These are phyloP conservation scores for Cantharis lateralis DNA, from an alignment of 2,888 invertebrate species.

Conservation along the genomic window DNA sequence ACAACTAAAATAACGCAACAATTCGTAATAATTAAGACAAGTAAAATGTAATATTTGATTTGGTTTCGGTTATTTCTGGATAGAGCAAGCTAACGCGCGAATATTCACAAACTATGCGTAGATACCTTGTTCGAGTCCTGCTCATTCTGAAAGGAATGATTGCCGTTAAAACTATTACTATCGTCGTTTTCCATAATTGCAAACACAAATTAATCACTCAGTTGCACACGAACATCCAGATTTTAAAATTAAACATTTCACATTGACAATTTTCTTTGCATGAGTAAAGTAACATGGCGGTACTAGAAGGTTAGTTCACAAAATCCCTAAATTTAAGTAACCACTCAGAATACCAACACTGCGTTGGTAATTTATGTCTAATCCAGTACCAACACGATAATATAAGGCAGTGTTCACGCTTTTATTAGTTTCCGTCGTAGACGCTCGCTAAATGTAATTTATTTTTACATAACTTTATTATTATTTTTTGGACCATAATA, in stretches of 20 bases:
- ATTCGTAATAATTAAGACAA: background rate
- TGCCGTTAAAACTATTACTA: slow-evolving; percentile 44
- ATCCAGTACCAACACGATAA: background rate
- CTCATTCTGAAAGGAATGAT: slow-evolving; percentile 40
- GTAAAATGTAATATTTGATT: background rate
- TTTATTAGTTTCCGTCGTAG: too few species aligned
- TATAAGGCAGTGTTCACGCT: background rate
- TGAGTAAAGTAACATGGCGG: slow-evolving; percentile 56
- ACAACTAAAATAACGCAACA: background rate
- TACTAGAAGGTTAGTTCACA: slow-evolving; percentile 41
- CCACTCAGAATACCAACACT: background rate
- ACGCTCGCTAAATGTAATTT: too few species aligned
- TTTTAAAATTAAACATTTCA: slow-evolving; percentile 50
- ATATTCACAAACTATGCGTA: slow-evolving; percentile 42
- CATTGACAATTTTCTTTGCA: slow-evolving; percentile 54
- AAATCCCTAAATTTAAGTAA: slow-evolving; percentile 22
- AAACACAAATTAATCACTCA: slow-evolving; percentile 41
- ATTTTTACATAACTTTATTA: too few species aligned
- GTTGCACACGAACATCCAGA: slow-evolving; percentile 40
- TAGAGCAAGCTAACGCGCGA: slow-evolving; percentile 50
- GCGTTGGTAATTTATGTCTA: background rate
- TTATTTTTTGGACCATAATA: too few species aligned
- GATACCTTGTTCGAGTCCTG: slow-evolving; percentile 49
- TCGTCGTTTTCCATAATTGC: slow-evolving; percentile 51
- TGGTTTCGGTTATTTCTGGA: slow-evolving; percentile 46